Evolutionary conservation across 2,797 vertebrate species (phyloP).

Genomic region (Cheirogaleus major): DNA sequence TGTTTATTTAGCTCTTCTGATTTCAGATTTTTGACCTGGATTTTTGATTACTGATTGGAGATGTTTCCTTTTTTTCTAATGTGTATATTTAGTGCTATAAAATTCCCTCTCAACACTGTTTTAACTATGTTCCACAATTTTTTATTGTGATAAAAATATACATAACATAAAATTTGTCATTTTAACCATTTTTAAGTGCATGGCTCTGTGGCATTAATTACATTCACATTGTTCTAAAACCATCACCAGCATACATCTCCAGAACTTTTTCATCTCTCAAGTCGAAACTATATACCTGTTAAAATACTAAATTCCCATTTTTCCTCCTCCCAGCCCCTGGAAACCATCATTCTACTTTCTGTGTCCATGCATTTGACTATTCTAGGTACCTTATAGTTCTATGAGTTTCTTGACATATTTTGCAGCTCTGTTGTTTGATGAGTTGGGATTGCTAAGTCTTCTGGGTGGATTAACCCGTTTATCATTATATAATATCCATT

Average conservation of each 20-base stretch:
- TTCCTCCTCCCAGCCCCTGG: neutral
- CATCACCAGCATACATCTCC: neutral
- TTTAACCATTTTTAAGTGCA: neutral
- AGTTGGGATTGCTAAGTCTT: neutral
- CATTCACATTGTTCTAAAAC: neutral
- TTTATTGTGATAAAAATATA: slow-evolving; percentile 30
- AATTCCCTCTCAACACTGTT: neutral
- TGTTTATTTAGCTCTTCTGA: neutral
- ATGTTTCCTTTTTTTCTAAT: neutral
- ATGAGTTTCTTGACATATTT: neutral
- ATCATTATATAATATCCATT: neutral
- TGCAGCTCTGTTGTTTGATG: neutral
- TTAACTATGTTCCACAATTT: neutral
- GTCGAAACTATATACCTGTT: neutral
- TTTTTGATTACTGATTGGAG: neutral
- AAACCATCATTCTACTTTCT: neutral
- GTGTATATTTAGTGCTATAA: neutral
- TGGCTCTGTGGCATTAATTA: neutral
- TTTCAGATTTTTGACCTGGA: neutral
- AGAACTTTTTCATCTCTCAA: neutral
- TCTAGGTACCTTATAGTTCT: neutral
- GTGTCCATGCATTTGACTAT: neutral
- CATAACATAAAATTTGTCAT: neutral
- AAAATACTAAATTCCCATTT: neutral
- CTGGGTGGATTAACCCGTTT: neutral